Percentiles rank a stretch among this genome's conserved stretches.
Conservation (phyloP, 2,113 vertebrate species). For the Delphinus delphis region DNA sequence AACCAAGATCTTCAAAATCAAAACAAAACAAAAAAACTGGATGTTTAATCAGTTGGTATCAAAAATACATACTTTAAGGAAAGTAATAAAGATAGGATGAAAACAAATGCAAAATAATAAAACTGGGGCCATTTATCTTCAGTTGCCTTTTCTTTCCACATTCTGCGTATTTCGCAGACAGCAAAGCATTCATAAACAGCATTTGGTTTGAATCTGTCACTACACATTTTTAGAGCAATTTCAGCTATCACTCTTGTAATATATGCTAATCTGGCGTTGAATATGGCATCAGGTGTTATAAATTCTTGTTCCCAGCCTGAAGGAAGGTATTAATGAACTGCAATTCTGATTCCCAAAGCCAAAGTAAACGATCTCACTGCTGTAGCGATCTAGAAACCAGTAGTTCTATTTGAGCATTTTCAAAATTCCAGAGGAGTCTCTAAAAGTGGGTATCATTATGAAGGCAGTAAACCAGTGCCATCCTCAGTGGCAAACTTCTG, state of each 20-base stretch:
- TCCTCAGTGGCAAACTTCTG: slow-evolving; percentile 37
- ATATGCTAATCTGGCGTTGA: not conserved
- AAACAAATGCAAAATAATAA: not conserved
- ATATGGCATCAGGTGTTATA: not conserved
- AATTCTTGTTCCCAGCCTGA: not conserved
- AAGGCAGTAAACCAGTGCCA: not conserved
- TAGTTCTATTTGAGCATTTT: not conserved
- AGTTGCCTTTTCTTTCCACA: not conserved
- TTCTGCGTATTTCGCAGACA: not conserved
- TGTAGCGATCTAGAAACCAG: not conserved
- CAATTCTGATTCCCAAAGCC: not conserved
- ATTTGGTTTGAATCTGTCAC: not conserved
- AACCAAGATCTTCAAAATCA: slow-evolving; percentile 40
- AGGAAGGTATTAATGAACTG: slow-evolving; percentile 9
- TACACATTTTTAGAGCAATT: not conserved
- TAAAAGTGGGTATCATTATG: not conserved
- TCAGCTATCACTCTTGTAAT: not conserved
- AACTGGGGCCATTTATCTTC: not conserved
- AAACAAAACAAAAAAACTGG: not conserved
- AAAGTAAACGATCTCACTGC: not conserved
- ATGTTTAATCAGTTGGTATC: not conserved
- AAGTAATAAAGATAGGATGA: slow-evolving; percentile 35
- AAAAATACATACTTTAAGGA: not conserved
- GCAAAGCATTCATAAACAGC: not conserved
- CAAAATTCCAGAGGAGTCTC: slow-evolving; percentile 21